phyloP scores from a whole-genome alignment of 2,113 vertebrate genomes.

The Seriola aureovittata region DNA sequence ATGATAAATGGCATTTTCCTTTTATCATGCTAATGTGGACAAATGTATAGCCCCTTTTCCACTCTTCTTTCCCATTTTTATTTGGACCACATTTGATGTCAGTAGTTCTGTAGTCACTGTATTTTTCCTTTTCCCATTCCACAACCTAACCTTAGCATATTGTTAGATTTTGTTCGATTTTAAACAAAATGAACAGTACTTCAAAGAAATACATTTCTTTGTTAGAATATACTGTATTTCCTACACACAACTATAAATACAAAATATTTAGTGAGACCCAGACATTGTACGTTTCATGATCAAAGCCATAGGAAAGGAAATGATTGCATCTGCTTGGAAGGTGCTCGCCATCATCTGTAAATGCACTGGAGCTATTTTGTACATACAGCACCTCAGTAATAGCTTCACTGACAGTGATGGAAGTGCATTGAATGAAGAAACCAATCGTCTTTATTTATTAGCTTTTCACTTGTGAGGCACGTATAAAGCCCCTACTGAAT shows the following conservation, averaged over 20 bases:
- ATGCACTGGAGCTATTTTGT: constrained; percentile 34
- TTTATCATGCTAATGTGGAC: constrained; percentile 85
- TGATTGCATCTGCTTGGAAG: constrained; percentile 20
- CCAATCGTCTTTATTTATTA: constrained; percentile 65
- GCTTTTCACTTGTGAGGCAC: constrained; percentile 28
- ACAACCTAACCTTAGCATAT: neutral
- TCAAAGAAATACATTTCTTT: neutral
- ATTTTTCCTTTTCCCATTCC: neutral
- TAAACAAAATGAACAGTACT: neutral
- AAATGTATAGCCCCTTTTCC: constrained; percentile 11
- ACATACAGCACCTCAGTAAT: constrained; percentile 35
- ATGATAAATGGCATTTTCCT: constrained; percentile 90
- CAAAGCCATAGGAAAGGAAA: neutral
- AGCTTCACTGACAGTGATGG: constrained; percentile 62
- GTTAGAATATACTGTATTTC: neutral
- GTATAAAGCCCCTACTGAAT: constrained; percentile 52
- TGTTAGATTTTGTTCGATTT: neutral
- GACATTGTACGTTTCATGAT: constrained; percentile 1
- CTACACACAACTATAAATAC: neutral
- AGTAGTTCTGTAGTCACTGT: neutral
- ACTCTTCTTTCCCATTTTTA: neutral
- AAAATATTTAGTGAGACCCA: neutral
- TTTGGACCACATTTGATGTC: neutral
- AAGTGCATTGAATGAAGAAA: constrained; percentile 54
- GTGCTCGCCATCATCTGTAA: constrained; percentile 17